phyloP scores from a whole-genome alignment of 1,140 invertebrate species.

The Elymnias hypermnestra region DNA sequence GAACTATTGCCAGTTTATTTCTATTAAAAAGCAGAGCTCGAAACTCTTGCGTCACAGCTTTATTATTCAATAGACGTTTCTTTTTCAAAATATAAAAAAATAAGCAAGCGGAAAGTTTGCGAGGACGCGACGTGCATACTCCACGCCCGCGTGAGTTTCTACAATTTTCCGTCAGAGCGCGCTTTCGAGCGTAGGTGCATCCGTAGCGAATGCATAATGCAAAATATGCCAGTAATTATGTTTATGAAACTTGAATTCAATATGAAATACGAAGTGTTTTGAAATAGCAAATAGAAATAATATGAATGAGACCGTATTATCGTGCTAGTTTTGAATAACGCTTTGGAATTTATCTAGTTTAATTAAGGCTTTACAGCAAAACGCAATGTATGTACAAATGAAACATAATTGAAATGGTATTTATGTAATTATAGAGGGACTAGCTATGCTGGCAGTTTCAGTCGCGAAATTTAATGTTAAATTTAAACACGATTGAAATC shows the following conservation, averaged over 20 bases:
- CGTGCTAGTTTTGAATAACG: no score
- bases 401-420: no score
- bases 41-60: constrained; percentile 29
- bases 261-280: constrained; percentile 15
- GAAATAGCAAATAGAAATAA: constrained; percentile 6
- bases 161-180: constrained; percentile 29
- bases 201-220: constrained; percentile 21
- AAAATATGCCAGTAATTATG: constrained; percentile 24
- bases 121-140: constrained; percentile 30
- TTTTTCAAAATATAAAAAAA: constrained; percentile 30
- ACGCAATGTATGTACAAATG: no score
- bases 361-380: no score
- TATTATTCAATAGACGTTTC: constrained; percentile 34
- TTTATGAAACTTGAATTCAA: constrained; percentile 21
- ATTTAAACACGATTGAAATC: no score
- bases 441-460: no score
- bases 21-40: constrained; percentile 20
- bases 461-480: no score
- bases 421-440: no score
- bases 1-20: no score
- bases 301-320: constrained; percentile 12
- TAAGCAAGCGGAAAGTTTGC: constrained; percentile 39
- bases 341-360: background rate
- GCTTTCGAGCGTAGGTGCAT: constrained; percentile 22
- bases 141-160: constrained; percentile 29